Percentiles rank a stretch among this genome's conserved stretches.
Evolutionary conservation across 2,888 invertebrate species (phyloP).

Genomic region (Hypercompe scribonia): DNA sequence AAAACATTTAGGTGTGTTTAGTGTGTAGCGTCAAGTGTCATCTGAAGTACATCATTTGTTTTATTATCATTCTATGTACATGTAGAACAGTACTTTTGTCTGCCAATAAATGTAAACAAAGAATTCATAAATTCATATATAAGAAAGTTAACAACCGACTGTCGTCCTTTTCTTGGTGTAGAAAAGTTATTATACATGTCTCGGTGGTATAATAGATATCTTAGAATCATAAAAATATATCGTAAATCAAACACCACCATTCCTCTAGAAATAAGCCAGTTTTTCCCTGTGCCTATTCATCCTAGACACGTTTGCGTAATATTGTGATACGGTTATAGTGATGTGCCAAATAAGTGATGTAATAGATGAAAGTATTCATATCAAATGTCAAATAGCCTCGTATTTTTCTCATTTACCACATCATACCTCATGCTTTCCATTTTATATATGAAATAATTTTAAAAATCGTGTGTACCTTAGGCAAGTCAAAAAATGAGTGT

Average conservation of each 20-base stretch:
- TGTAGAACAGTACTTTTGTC: not conserved
- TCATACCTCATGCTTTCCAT: not conserved
- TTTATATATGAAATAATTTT: not conserved
- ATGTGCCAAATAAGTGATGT: constrained; percentile 57
- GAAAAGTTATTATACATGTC: not conserved
- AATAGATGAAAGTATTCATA: not conserved
- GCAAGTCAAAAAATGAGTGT: not conserved
- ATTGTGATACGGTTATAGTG: constrained; percentile 57
- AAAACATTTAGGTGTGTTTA: constrained; percentile 15
- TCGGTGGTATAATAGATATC: not conserved
- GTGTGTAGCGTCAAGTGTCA: constrained; percentile 4
- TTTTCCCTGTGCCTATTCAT: constrained; percentile 21
- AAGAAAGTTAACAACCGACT: not conserved
- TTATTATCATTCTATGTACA: not conserved
- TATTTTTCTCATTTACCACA: constrained; percentile 27
- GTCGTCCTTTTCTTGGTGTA: not conserved
- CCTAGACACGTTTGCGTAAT: constrained; percentile 54
- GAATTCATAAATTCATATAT: not conserved
- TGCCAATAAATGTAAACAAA: not conserved
- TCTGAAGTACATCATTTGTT: not conserved
- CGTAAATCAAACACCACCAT: not conserved
- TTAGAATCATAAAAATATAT: not conserved
- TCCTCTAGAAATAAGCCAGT: not conserved
- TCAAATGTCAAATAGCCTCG: constrained; percentile 4
- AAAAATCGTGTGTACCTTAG: not conserved